These are phyloP conservation scores for Hymenopus coronatus DNA, from an alignment of 2,888 invertebrate genomes.

Conservation along the genomic window DNA sequence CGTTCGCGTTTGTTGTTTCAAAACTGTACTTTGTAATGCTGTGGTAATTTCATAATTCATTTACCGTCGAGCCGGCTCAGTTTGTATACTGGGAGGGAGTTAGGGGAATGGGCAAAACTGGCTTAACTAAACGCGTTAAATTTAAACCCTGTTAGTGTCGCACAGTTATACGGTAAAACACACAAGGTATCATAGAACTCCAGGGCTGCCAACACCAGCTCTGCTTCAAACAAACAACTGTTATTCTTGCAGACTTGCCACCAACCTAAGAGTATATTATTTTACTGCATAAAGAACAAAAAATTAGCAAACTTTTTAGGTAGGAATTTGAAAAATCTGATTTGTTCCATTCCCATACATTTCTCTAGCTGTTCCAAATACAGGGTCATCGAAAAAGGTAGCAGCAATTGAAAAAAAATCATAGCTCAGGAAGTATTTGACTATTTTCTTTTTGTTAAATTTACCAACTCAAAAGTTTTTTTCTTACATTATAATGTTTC, in stretches of 20 bases:
- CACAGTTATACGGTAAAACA: background rate
- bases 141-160: background rate
- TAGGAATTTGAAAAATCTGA: too few species aligned
- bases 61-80: background rate
- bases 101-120: background rate
- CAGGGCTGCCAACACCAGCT: background rate
- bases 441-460: too few species aligned
- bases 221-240: background rate
- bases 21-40: background rate
- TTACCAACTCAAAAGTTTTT: too few species aligned
- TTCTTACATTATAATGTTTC: too few species aligned
- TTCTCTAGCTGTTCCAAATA: too few species aligned
- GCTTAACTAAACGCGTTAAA: background rate
- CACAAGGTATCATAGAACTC: background rate
- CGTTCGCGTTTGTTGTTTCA: background rate
- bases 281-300: too few species aligned
- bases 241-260: background rate
- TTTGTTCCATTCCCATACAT: too few species aligned
- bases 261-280: too few species aligned
- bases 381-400: too few species aligned
- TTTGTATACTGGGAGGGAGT: background rate
- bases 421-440: too few species aligned
- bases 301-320: too few species aligned
- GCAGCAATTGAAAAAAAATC: too few species aligned
- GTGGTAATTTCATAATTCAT: background rate